These are phyloP conservation scores for Molorchus minor DNA, from an alignment of 2,888 invertebrate species.

Conservation along the genomic window DNA sequence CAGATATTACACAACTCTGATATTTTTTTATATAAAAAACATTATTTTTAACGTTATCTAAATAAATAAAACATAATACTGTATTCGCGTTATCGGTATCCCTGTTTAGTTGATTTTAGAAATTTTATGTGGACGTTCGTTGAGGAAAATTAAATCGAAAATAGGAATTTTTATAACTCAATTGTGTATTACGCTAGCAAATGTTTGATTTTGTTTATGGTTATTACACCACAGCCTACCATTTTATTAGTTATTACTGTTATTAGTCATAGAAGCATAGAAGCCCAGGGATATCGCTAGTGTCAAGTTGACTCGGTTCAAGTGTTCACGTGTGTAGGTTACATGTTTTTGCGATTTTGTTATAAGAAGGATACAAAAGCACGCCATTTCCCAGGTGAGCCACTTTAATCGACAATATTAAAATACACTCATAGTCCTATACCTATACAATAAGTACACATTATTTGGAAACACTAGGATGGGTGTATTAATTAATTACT, in stretches of 20 bases:
- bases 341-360: no score
- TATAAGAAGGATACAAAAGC: no score
- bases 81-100: not conserved
- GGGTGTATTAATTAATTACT: no score
- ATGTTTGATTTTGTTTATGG: not conserved
- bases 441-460: no score
- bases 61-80: constrained; percentile 1
- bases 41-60: not conserved
- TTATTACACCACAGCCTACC: not conserved
- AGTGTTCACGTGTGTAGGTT: no score
- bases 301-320: no score
- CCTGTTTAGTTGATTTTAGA: not conserved
- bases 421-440: no score
- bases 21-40: constrained; percentile 3
- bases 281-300: no score
- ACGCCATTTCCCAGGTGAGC: no score
- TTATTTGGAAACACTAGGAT: no score
- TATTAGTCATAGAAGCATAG: no score
- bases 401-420: no score
- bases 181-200: not conserved
- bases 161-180: not conserved
- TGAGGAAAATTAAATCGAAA: not conserved
- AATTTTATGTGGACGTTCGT: not conserved
- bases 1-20: not conserved
- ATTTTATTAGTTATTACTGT: not conserved